Evolutionary conservation across 2,113 vertebrate species (phyloP).

Genomic region (Athene noctua): DNA sequence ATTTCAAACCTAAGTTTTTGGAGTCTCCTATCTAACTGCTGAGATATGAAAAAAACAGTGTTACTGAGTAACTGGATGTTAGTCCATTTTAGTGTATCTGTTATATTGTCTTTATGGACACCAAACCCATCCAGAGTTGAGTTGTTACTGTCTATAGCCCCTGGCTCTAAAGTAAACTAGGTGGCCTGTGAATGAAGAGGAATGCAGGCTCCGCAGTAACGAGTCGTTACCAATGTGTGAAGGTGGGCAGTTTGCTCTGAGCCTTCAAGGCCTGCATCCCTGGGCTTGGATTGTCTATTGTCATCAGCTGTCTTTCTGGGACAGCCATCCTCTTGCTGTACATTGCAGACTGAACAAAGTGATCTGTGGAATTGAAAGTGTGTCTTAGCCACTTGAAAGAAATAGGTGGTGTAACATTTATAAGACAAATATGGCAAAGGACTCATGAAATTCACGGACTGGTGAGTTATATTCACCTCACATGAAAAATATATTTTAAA

Average conservation of each 20-base stretch:
- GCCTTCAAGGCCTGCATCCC: background rate
- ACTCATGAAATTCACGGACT: background rate
- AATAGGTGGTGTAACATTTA: background rate
- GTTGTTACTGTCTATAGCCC: background rate
- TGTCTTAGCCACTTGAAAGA: background rate
- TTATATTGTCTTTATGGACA: background rate
- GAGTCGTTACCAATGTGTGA: background rate
- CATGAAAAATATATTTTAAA: background rate
- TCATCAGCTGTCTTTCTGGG: background rate
- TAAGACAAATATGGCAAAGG: background rate
- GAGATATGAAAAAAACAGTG: background rate
- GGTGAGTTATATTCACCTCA: background rate
- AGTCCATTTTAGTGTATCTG: background rate
- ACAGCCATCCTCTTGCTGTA: background rate
- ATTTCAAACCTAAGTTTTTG: background rate
- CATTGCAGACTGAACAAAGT: background rate
- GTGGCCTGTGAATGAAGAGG: background rate
- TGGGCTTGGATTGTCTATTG: background rate
- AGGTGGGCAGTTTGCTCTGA: background rate
- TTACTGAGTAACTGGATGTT: background rate
- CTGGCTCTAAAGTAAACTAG: background rate
- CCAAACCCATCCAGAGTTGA: background rate
- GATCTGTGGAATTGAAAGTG: background rate
- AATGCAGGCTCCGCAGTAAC: rapidly evolving
- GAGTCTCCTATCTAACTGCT: background rate